These are phyloP conservation scores for Vanessa tameamea DNA, from an alignment of 1,140 invertebrate species.

Conservation along the genomic window DNA sequence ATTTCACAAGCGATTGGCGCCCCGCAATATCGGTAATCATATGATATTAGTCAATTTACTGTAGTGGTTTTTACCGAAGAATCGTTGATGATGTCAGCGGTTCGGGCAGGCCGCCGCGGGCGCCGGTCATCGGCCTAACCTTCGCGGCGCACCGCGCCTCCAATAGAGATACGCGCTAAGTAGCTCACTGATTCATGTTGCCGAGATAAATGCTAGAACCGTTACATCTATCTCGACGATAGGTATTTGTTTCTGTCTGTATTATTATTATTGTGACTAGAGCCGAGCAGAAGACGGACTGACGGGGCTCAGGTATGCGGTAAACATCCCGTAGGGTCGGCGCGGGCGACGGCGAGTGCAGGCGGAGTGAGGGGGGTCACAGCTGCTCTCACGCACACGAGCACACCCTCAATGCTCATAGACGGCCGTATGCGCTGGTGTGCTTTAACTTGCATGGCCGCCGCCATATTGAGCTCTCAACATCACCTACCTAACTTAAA, in stretches of 20 bases:
- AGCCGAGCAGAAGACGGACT: constrained; percentile 16
- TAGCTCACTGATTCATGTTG: constrained; percentile 26
- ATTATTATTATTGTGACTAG: constrained; percentile 23
- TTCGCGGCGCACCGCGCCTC: constrained; percentile 30
- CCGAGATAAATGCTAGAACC: constrained; percentile 13
- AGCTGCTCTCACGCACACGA: constrained; percentile 10
- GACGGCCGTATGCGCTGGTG: neutral
- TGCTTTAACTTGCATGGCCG: constrained; percentile 9
- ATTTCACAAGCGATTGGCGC: neutral
- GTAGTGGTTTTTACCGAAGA: neutral
- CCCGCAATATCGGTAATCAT: neutral
- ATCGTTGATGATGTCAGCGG: constrained; percentile 35
- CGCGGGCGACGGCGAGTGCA: neutral
- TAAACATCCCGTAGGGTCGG: constrained; percentile 27
- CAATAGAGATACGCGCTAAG: constrained; percentile 25
- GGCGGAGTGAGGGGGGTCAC: neutral
- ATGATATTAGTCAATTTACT: neutral
- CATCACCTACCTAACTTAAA: constrained; percentile 16
- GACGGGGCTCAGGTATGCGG: constrained; percentile 33
- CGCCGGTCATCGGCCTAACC: constrained; percentile 44
- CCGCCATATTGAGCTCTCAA: constrained; percentile 38
- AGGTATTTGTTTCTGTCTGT: constrained; percentile 1
- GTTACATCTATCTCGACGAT: constrained; percentile 9
- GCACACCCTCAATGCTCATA: neutral
- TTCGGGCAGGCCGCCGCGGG: neutral